Evolutionary conservation across 2,113 vertebrate genomes (phyloP).

Genomic region (Corydoras sp.): DNA sequence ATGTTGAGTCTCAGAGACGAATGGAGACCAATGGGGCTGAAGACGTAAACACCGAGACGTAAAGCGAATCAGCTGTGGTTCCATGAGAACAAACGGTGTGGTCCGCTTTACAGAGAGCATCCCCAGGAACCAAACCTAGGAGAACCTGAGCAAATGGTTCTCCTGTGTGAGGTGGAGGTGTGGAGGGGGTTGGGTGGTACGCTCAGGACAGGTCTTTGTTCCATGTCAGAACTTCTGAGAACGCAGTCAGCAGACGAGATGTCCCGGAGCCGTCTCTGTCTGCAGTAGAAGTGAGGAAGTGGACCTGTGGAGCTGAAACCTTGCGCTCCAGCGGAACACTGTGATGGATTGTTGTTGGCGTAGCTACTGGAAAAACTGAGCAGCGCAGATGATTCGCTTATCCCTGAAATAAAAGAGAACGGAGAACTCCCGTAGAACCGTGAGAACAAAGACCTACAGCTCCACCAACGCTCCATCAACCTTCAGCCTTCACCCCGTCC

Average conservation of each 20-base stretch:
- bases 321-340: conserved; percentile 26
- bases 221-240: conserved; percentile 21
- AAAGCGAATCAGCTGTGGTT: neutral
- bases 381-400: conserved; percentile 32
- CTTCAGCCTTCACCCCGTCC: too few relatives aligned
- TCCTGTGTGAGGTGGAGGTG: too few relatives aligned
- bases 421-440: conserved; percentile 7
- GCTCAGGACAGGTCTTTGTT: too few relatives aligned
- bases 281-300: conserved; percentile 39
- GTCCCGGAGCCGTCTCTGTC: neutral
- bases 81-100: too few relatives aligned
- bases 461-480: too few relatives aligned
- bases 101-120: neutral
- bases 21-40: neutral
- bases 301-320: conserved; percentile 25
- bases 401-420: conserved; percentile 37
- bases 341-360: conserved; percentile 49
- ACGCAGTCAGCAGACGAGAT: conserved; percentile 9
- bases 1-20: neutral
- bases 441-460: neutral
- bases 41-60: neutral
- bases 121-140: conserved; percentile 5
- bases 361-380: conserved; percentile 37
- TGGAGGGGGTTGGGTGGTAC: too few relatives aligned
- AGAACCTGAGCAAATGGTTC: too few relatives aligned